Evolutionary conservation across 2,113 vertebrate species (phyloP).

Genomic region (Mesembrinibis cayennensis): DNA sequence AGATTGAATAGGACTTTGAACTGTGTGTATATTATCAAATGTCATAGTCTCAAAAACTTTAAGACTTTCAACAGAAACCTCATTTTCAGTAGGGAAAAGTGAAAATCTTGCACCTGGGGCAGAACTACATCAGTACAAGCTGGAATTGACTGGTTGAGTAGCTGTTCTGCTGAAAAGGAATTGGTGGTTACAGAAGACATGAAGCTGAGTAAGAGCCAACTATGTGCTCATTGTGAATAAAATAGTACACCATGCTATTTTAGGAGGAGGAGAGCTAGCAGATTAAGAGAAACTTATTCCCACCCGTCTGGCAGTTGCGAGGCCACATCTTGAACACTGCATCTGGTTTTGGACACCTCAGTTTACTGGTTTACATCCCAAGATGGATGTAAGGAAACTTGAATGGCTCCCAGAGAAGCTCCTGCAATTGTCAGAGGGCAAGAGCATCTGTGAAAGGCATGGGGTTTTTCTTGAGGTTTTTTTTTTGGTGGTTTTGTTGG

Average conservation of each 20-base stretch:
- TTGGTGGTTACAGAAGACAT: neutral
- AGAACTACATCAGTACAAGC: neutral
- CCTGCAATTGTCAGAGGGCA: neutral
- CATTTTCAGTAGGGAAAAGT: neutral
- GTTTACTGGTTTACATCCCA: neutral
- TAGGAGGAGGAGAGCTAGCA: neutral
- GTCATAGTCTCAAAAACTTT: neutral
- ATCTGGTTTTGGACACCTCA: neutral
- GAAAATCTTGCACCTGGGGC: neutral
- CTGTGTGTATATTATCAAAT: neutral
- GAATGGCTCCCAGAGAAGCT: neutral
- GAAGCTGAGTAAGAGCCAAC: neutral
- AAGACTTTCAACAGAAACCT: neutral
- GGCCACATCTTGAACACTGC: neutral
- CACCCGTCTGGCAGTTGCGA: neutral
- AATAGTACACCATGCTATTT: neutral
- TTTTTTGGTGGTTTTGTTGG: neutral
- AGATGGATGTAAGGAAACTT: neutral
- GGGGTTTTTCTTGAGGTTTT: neutral
- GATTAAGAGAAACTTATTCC: neutral
- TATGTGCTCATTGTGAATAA: neutral
- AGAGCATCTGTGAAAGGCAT: neutral
- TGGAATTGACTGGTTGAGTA: neutral
- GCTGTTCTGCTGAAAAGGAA: neutral
- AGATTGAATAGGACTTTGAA: neutral